Evolutionary conservation across 2,888 invertebrate species (phyloP).

Genomic region (Maniola hyperantus): DNA sequence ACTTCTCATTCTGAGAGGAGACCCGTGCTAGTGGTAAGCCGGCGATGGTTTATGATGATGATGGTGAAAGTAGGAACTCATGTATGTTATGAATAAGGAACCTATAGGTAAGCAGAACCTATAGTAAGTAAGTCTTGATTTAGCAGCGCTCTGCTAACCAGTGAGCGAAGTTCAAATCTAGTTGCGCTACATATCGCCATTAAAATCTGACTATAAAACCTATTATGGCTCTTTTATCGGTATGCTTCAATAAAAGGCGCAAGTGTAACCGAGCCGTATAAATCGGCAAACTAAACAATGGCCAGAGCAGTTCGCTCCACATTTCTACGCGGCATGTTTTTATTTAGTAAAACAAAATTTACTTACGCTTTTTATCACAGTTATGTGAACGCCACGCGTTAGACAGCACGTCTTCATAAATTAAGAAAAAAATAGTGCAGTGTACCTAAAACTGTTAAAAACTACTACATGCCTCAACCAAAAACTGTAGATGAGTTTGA

Average conservation of each 20-base stretch:
- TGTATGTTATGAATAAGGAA: too few species aligned
- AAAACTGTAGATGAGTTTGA: constrained; percentile 63
- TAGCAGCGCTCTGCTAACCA: constrained; percentile 45
- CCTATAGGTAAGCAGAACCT: too few species aligned
- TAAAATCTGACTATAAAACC: constrained; percentile 77
- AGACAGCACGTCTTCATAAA: constrained; percentile 75
- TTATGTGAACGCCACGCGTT: constrained; percentile 77
- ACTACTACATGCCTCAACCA: constrained; percentile 51
- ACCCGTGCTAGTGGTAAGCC: too few species aligned
- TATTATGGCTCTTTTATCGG: constrained; percentile 79
- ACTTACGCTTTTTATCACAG: constrained; percentile 74
- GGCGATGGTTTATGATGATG: too few species aligned
- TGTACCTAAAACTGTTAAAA: constrained; percentile 63
- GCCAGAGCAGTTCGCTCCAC: constrained; percentile 76
- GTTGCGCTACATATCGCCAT: constrained; percentile 66
- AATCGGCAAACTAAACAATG: constrained; percentile 83
- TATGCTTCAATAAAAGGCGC: constrained; percentile 81
- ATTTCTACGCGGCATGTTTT: constrained; percentile 77
- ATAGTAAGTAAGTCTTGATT: constrained; percentile 1
- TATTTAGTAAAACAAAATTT: constrained; percentile 68
- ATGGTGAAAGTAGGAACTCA: too few species aligned
- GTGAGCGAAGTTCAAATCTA: constrained; percentile 63
- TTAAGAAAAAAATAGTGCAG: constrained; percentile 69
- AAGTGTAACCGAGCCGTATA: constrained; percentile 82
- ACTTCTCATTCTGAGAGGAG: too few species aligned